These are phyloP conservation scores for Machimus rusticus DNA, from an alignment of 2,888 invertebrate genomes.

Conservation along the genomic window DNA sequence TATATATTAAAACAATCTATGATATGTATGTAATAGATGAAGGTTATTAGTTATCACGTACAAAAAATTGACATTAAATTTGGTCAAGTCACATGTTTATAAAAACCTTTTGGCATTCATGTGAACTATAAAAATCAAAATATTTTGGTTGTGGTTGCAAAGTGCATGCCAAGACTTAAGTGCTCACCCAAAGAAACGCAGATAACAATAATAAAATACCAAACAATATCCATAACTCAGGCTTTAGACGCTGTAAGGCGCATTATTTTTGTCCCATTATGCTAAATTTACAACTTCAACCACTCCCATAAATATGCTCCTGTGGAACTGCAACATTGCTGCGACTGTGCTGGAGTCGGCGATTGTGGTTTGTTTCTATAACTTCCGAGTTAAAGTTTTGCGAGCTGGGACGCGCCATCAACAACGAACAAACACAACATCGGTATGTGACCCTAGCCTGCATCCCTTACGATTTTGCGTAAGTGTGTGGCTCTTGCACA, in stretches of 20 bases:
- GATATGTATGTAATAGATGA: no score
- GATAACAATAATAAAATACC: slow-evolving; percentile 35
- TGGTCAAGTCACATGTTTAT: background rate
- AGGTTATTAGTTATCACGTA: no score
- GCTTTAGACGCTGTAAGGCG: slow-evolving; percentile 44
- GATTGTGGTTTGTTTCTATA: slow-evolving; percentile 38
- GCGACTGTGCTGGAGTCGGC: slow-evolving; percentile 17
- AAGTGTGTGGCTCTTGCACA: background rate
- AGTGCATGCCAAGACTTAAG: slow-evolving; percentile 33
- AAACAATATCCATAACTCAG: slow-evolving; percentile 43
- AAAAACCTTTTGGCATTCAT: background rate
- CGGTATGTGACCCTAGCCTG: background rate
- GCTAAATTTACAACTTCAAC: slow-evolving; percentile 40
- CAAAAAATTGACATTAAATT: background rate
- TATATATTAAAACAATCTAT: no score
- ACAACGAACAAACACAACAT: background rate
- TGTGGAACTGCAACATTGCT: slow-evolving; percentile 27
- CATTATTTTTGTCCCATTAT: slow-evolving; percentile 48
- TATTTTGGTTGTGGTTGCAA: background rate
- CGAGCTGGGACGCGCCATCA: background rate
- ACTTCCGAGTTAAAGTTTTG: background rate
- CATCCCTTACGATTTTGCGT: slow-evolving; percentile 32
- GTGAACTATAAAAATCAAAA: background rate
- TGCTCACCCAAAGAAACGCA: slow-evolving; percentile 31
- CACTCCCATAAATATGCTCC: slow-evolving; percentile 41